Evolutionary conservation across 1,140 invertebrate species (phyloP).

Genomic region (Dendroctonus valens): DNA sequence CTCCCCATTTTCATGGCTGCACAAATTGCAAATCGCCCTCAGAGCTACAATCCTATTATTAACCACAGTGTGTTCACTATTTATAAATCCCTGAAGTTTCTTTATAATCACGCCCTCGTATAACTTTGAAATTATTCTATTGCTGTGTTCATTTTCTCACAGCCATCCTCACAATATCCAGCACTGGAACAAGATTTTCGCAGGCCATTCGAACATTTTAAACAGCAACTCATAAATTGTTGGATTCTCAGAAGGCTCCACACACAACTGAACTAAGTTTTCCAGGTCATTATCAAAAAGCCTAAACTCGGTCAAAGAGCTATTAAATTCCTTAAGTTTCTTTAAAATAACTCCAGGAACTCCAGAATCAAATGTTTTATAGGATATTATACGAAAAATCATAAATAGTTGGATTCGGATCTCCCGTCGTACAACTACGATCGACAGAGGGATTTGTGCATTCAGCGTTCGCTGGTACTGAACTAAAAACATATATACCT

Average conservation of each 20-base stretch:
- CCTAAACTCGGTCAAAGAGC: slow-evolving; percentile 51
- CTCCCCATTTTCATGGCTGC: slow-evolving; percentile 63
- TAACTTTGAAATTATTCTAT: slow-evolving; percentile 58
- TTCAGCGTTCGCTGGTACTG: neutral
- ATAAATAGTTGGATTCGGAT: slow-evolving; percentile 3
- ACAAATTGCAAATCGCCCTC: slow-evolving; percentile 75
- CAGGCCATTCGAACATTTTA: slow-evolving; percentile 74
- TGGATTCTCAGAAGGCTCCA: slow-evolving; percentile 50
- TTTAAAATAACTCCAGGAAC: slow-evolving; percentile 55
- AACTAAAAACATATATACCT: neutral
- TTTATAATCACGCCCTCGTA: slow-evolving; percentile 50
- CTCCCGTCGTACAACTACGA: neutral
- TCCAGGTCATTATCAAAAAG: slow-evolving; percentile 58
- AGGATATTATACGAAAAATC: slow-evolving; percentile 54
- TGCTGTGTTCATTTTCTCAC: slow-evolving; percentile 65
- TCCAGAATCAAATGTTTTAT: slow-evolving; percentile 52
- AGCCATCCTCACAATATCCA: slow-evolving; percentile 80
- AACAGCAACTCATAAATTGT: slow-evolving; percentile 62
- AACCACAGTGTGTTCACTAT: slow-evolving; percentile 42
- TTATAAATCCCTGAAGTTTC: slow-evolving; percentile 50
- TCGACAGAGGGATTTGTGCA: neutral
- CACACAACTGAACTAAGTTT: slow-evolving; percentile 60
- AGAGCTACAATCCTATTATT: slow-evolving; percentile 78
- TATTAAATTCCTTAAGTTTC: slow-evolving; percentile 77
- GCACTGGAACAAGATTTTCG: slow-evolving; percentile 77